These are phyloP conservation scores for Heliconius sara DNA, from an alignment of 2,888 invertebrate genomes.

Conservation along the genomic window DNA sequence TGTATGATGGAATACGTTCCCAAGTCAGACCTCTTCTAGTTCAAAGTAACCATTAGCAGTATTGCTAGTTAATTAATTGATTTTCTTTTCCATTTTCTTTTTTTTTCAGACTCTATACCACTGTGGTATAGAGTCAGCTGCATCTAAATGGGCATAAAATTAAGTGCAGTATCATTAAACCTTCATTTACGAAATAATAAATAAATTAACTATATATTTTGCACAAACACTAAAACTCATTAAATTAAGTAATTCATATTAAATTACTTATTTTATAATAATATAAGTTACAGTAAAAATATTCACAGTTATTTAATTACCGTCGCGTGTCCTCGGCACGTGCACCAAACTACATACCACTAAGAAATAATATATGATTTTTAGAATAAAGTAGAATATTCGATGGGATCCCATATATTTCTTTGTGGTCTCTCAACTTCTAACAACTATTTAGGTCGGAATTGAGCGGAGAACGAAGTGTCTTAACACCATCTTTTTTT, in stretches of 20 bases:
- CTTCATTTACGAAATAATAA: too few species aligned
- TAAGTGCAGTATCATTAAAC: too few species aligned
- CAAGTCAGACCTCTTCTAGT: background rate
- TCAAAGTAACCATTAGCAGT: constrained; percentile 3
- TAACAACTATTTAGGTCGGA: background rate
- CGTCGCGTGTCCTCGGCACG: background rate
- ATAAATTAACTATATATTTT: too few species aligned
- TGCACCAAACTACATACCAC: background rate
- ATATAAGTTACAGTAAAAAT: background rate
- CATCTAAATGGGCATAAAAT: too few species aligned
- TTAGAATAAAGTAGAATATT: background rate
- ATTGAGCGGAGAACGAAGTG: background rate
- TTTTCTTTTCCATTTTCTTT: background rate
- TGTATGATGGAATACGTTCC: background rate
- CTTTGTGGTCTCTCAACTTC: background rate
- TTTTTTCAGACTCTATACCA: too few species aligned
- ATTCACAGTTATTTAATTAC: background rate
- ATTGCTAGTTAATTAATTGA: background rate
- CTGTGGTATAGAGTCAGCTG: too few species aligned
- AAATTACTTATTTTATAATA: background rate
- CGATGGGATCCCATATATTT: background rate
- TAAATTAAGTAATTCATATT: too few species aligned
- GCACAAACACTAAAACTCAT: too few species aligned
- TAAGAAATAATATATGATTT: background rate
- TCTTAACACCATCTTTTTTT: background rate